These are phyloP conservation scores for Teleiodes luculella DNA, from an alignment of 2,888 invertebrate genomes.

Conservation along the genomic window DNA sequence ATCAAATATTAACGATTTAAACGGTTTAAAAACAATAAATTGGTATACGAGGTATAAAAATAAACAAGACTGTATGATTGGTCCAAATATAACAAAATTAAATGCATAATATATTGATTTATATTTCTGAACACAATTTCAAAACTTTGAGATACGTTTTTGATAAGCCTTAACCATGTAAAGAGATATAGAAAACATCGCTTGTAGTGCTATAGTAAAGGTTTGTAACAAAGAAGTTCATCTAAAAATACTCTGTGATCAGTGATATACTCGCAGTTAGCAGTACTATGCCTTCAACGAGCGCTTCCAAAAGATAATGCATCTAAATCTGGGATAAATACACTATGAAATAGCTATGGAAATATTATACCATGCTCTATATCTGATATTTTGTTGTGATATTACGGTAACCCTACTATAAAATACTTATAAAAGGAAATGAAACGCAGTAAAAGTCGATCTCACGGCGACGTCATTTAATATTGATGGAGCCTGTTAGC, in stretches of 20 bases:
- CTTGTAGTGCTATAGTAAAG: constrained; percentile 39
- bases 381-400: constrained; percentile 1
- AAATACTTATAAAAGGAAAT: constrained; percentile 16
- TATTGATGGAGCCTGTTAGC: not conserved
- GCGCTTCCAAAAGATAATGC: constrained; percentile 28
- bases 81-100: constrained; percentile 49
- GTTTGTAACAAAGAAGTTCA: constrained; percentile 66
- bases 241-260: constrained; percentile 72
- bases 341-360: not conserved
- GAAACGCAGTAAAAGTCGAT: not conserved
- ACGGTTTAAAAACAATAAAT: constrained; percentile 33
- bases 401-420: constrained; percentile 12
- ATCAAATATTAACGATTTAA: constrained; percentile 50
- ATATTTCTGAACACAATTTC: constrained; percentile 35
- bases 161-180: constrained; percentile 57
- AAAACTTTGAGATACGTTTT: constrained; percentile 43
- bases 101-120: constrained; percentile 13
- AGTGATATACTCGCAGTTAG: constrained; percentile 27
- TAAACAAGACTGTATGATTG: constrained; percentile 45
- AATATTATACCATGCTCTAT: not conserved
- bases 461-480: not conserved
- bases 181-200: constrained; percentile 38
- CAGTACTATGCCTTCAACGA: not conserved
- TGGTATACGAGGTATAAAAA: constrained; percentile 37
- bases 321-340: not conserved